A percentile compares a stretch with the other conserved stretches of the same genome.
Evolutionary conservation across 2,797 vertebrate species (phyloP).

Genomic region (Melanotaenia pygmaea): DNA sequence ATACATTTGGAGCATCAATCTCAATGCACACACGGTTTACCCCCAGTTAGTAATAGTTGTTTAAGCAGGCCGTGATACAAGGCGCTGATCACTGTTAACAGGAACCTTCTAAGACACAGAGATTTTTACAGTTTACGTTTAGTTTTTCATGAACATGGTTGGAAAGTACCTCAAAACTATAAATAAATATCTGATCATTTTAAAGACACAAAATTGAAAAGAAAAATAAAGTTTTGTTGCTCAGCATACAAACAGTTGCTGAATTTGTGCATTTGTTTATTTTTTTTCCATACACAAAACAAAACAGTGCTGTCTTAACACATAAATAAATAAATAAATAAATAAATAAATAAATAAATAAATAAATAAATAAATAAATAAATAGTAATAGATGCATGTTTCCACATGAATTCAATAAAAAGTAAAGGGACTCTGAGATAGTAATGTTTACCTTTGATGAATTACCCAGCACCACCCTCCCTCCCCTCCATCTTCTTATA

Average conservation of each 20-base stretch:
- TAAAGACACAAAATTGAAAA: not conserved
- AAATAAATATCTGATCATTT: not conserved
- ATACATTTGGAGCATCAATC: constrained; percentile 39
- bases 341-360: no score
- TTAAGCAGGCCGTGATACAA: constrained; percentile 25
- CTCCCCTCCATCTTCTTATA: no score
- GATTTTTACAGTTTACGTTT: not conserved
- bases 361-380: no score
- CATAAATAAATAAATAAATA: no score
- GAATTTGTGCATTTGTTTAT: not conserved
- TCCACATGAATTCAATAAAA: no score
- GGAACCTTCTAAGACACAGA: not conserved
- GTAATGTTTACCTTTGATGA: no score
- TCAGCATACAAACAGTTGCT: not conserved
- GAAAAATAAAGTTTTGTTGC: not conserved
- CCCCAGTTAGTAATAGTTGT: not conserved
- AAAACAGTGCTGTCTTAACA: no score
- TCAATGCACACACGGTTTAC: constrained; percentile 30
- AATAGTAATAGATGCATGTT: no score
- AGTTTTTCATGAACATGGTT: constrained; percentile 24
- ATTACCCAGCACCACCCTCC: no score
- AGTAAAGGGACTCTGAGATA: no score
- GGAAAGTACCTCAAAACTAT: constrained; percentile 3
- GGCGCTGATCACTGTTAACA: not conserved
- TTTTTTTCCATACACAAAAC: no score